phyloP scores from a whole-genome alignment of 2,113 vertebrate genomes.

The Carollia perspicillata region DNA sequence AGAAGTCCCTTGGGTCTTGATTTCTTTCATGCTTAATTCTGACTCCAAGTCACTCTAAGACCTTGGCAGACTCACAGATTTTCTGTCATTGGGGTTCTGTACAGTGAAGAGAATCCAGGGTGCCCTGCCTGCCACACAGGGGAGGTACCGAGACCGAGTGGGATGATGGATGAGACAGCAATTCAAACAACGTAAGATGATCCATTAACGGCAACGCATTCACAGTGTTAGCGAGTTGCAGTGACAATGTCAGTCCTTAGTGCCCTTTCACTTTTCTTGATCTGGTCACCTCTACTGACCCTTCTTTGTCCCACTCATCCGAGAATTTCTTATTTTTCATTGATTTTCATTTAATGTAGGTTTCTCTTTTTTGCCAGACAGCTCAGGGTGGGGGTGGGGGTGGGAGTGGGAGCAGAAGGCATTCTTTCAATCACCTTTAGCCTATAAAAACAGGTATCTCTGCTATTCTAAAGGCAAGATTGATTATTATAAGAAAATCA shows the following conservation, averaged over 20 bases:
- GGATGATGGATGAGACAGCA: neutral
- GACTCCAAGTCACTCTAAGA: neutral
- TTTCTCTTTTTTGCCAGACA: neutral
- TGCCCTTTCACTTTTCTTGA: neutral
- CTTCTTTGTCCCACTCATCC: neutral
- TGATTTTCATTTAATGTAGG: neutral
- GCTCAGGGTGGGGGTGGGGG: fast-evolving
- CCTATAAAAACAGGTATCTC: neutral
- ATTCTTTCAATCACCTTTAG: neutral
- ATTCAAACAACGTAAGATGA: neutral
- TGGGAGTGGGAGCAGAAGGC: neutral
- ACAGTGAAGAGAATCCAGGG: neutral
- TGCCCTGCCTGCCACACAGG: neutral
- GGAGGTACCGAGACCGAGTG: neutral
- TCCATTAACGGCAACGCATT: neutral
- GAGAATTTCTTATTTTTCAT: neutral
- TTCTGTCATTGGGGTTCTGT: neutral
- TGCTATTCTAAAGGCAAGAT: neutral
- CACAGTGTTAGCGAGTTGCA: neutral
- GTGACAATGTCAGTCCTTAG: neutral
- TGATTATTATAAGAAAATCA: neutral
- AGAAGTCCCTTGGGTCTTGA: neutral
- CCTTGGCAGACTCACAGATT: neutral
- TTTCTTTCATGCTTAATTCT: neutral
- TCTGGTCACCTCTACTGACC: neutral